Base-by-base conservation (phyloP, 64 coral and sea anemone genomes). In the Trachythela sp. region DNA sequence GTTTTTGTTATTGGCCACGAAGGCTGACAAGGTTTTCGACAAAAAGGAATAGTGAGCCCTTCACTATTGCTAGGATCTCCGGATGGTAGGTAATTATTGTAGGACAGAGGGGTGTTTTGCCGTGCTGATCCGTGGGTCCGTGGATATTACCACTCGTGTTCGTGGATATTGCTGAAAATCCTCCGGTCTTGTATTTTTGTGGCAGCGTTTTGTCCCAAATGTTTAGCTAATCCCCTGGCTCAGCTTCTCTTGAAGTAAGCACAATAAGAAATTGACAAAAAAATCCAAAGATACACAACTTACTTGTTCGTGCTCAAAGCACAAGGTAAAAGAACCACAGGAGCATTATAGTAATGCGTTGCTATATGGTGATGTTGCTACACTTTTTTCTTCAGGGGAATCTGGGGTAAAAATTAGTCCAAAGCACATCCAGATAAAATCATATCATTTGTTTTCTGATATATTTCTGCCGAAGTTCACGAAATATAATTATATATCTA, bases 51-150 rank as follows among this genome's bases (percentile, higher is more conserved):
- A 31, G 58, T 60, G 54, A 86, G 22, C 89, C 89, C 26, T 32
- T 71, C 31, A 91, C 64, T 45, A 86, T 18, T 2, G 33, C 49
- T 67, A 91, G 83, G 40, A 91, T 75, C 54, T 86, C 36, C 86
- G 54, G 89, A 39, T 91, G 83, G 41, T 42, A 84, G 27, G 49
- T 52, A 15, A 52, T 52, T 52, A 52, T 8, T 52, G 88, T 83
- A 34, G 26, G 39, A 48, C 42, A 90, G n/a, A 26, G 41, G 34
- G 76, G 24, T n/a, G 15, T 11, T n/a, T n/a, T n/a, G n/a, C n/a
- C n/a, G n/a, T n/a, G n/a, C n/a, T n/a, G n/a, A n/a, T n/a, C n/a
- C n/a, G n/a, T n/a, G n/a, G n/a, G n/a, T n/a, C n/a, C n/a, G n/a
- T n/a, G n/a, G n/a, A n/a, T n/a, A n/a, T n/a, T n/a, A n/a, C n/a